Evolutionary conservation across 2,113 vertebrate genomes (phyloP), one percentile per base, ranked within the genome.

Genomic region (Delphinus delphis): DNA sequence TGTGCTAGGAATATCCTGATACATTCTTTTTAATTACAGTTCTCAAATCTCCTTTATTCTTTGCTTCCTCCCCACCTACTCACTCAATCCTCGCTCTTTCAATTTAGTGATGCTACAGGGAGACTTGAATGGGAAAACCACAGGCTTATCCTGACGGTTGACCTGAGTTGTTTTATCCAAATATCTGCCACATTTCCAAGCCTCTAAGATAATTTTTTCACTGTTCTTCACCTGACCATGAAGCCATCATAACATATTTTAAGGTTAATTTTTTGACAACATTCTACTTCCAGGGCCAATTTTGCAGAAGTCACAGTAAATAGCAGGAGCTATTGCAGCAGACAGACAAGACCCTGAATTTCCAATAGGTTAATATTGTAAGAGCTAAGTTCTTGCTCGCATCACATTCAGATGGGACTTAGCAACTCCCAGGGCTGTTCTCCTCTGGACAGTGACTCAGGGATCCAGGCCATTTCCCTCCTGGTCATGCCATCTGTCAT

Each of bases 401-500:
- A 33, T 96, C 74, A 77, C 28, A n/a, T 26, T 76, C 18, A 38
- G 0, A 77, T 38, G 8, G 17, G 8, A 31, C 15, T 84, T 26
- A 8, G 4, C 73, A 50, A 14, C 1, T 28, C 18, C 9, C 26
- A 23, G 13, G 18, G 20, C 15, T 65, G 2, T 15, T 33, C 0
- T 80, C 0, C 5, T 73, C 18, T 58, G 36, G 1, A 5, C 1
- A 41, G 28, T 25, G 13, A 44, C 36, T 23, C 17, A 18, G 0
- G 7, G 3, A 53, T 74, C 1, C 4, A 87, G 38, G 21, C 12
- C 17, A 36, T 11, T 50, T 93, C 9, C n/a, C 55, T 71, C 1
- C 20, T n/a, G 1, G 31, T 82, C 18, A 5, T 38, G 11, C 10
- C 28, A 36, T n/a, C 25, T 70, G 20, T 31, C 68, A 71, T 60